Percentiles rank a stretch among this genome's conserved stretches.
These are phyloP conservation scores for Rafetus swinhoei DNA, from an alignment of 2,113 vertebrate species.

Conservation along the genomic window DNA sequence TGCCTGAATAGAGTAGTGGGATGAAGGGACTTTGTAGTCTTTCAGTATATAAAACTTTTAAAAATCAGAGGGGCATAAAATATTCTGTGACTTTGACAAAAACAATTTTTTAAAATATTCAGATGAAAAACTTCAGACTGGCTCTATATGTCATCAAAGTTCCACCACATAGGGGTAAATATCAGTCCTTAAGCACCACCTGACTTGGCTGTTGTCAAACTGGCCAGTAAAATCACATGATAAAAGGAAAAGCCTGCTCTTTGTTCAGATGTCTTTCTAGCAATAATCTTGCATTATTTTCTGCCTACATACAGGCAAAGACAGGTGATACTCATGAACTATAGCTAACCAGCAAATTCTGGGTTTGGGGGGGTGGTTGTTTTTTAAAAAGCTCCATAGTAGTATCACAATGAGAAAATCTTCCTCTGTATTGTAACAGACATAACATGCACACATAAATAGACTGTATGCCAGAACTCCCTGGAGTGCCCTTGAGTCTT, in stretches of 20 bases:
- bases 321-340: too few relatives aligned
- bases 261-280: neutral
- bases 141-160: neutral
- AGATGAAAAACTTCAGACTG: too few relatives aligned
- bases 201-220: neutral
- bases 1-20: neutral
- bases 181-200: too few relatives aligned
- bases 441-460: rapidly evolving
- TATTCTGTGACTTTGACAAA: neutral
- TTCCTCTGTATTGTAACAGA: neutral
- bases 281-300: neutral
- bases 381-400: too few relatives aligned
- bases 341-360: too few relatives aligned
- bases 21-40: neutral
- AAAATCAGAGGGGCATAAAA: neutral
- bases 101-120: neutral
- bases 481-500: neutral
- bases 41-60: neutral
- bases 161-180: too few relatives aligned
- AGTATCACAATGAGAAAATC: too few relatives aligned
- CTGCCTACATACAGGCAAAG: too few relatives aligned
- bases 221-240: neutral
- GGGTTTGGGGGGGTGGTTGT: too few relatives aligned
- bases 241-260: neutral
- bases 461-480: neutral